Evolutionary conservation across 64 coral and sea anemone species (phyloP).

Genomic region (Montipora efflorescens): DNA sequence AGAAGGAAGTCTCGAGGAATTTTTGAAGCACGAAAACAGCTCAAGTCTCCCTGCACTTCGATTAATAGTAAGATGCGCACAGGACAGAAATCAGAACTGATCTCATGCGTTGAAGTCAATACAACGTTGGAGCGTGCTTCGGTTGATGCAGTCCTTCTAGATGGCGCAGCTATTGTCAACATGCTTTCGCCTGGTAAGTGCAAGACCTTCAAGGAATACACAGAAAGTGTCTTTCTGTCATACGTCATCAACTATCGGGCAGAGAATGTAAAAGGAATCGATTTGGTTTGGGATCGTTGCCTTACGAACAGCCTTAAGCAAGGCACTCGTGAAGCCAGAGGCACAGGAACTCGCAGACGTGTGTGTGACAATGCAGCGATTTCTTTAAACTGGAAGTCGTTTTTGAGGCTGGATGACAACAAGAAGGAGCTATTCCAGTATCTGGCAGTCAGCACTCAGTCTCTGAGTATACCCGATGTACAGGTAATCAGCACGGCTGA

Average conservation of each 20-base stretch:
- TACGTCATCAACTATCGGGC: background rate
- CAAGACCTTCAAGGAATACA: slow-evolving; percentile 62
- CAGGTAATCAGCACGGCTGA: slow-evolving; percentile 55
- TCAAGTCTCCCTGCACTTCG: slow-evolving; percentile 8
- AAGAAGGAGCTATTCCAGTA: slow-evolving; percentile 66
- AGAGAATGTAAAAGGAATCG: slow-evolving; percentile 52
- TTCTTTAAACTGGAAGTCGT: slow-evolving; percentile 64
- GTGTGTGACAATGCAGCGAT: slow-evolving; percentile 51
- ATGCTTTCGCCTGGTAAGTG: slow-evolving; percentile 53
- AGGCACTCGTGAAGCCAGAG: slow-evolving; percentile 43
- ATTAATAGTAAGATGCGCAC: too few relatives aligned
- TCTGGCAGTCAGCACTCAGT: slow-evolving; percentile 35
- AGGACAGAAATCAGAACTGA: too few relatives aligned
- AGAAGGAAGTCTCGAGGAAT: slow-evolving; percentile 2
- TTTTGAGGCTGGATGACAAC: slow-evolving; percentile 75
- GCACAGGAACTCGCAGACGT: slow-evolving; percentile 25
- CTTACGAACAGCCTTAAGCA: slow-evolving; percentile 47
- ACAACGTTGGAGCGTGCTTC: too few relatives aligned
- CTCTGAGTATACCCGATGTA: slow-evolving; percentile 10
- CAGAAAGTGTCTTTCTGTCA: slow-evolving; percentile 11
- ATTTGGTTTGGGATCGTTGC: slow-evolving; percentile 39
- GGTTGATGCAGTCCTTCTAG: too few relatives aligned
- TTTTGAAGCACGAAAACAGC: slow-evolving; percentile 58
- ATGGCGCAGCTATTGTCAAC: background rate
- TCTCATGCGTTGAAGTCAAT: background rate